phyloP scores from a whole-genome alignment of 2,888 invertebrate species.

The Dendrolimus houi region DNA sequence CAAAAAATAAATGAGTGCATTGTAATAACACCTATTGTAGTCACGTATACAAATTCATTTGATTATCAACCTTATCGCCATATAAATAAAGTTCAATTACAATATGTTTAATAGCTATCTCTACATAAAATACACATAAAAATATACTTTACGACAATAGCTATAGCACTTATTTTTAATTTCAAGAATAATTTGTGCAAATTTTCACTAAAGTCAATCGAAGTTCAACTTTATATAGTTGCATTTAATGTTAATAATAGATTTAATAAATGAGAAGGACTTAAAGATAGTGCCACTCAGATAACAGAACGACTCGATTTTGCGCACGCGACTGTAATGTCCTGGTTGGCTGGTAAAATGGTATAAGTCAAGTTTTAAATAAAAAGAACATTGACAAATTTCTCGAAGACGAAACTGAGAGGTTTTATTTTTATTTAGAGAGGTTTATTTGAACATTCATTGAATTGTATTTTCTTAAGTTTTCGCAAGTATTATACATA shows the following conservation, averaged over 20 bases:
- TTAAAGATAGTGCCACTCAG: background rate
- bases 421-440: too few relatives aligned
- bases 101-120: too few relatives aligned
- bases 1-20: conserved; percentile 14
- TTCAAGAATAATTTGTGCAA: background rate
- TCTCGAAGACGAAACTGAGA: too few relatives aligned
- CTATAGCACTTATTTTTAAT: too few relatives aligned
- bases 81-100: background rate
- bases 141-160: too few relatives aligned
- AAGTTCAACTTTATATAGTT: too few relatives aligned
- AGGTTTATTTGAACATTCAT: too few relatives aligned
- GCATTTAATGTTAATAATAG: too few relatives aligned
- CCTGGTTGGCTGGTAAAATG: conserved; percentile 7
- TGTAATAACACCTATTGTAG: conserved; percentile 20
- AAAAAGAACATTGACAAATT: background rate
- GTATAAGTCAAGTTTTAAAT: conserved; percentile 17
- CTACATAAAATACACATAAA: too few relatives aligned
- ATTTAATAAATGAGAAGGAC: background rate
- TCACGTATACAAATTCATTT: conserved; percentile 10
- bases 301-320: conserved; percentile 13
- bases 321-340: conserved; percentile 35
- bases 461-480: too few relatives aligned
- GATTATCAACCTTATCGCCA: background rate
- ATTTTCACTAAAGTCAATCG: background rate
- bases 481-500: too few relatives aligned